A percentile compares a stretch with the other conserved stretches of the same genome.
These are phyloP conservation scores for Myiagra hebetior DNA, from an alignment of 2,113 vertebrate species.

Conservation along the genomic window DNA sequence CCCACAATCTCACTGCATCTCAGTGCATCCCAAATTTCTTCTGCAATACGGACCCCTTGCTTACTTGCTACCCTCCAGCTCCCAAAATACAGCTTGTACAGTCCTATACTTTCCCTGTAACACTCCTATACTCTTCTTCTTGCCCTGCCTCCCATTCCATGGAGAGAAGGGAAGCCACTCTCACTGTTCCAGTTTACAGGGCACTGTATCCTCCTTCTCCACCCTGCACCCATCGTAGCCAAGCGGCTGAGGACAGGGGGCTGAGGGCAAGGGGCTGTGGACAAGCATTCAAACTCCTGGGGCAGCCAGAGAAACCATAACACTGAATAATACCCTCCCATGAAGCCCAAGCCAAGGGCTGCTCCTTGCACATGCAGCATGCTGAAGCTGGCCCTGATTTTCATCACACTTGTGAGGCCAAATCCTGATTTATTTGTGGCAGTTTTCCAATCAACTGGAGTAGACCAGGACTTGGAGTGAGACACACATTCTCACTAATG, in stretches of 20 bases:
- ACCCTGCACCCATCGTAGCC: neutral
- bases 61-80: neutral
- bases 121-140: neutral
- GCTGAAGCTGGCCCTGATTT: neutral
- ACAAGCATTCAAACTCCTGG: neutral
- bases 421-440: neutral
- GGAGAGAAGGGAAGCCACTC: neutral
- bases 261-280: neutral
- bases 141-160: neutral
- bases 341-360: neutral
- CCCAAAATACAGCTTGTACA: neutral
- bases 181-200: neutral
- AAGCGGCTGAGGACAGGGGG: neutral
- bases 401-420: neutral
- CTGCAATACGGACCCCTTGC: neutral
- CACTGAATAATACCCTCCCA: neutral
- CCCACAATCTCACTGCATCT: neutral
- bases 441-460: neutral
- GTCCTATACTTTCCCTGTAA: neutral
- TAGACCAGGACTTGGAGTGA: neutral
- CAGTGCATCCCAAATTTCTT: neutral
- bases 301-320: neutral
- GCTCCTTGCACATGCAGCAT: neutral
- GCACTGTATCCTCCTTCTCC: neutral
- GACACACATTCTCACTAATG: neutral